Conservation (phyloP, 2,113 vertebrate genomes). For the rat (Rattus norvegicus) region GRCr8 NC_086031.1:97250501-97251000, state of each 20-base stretch:
- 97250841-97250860: background rate
- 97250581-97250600: background rate
- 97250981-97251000: background rate
- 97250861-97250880: no score
- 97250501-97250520: background rate
- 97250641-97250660: background rate
- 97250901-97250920: background rate
- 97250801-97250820: background rate
- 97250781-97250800: conserved; percentile 3
- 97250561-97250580: background rate
- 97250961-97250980: background rate
- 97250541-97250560: background rate
- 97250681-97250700: background rate
- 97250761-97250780: background rate
- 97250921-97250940: background rate
- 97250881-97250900: background rate
- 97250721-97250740: background rate
- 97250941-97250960: background rate
- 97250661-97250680: background rate
- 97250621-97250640: background rate
- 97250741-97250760: background rate
- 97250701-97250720: background rate
- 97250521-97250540: background rate
- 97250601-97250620: background rate
- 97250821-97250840: background rate